Percentiles rank a stretch among this genome's conserved stretches.
These are phyloP conservation scores for Stenolophus ochropezus DNA, from an alignment of 2,888 invertebrate species.

Conservation along the genomic window DNA sequence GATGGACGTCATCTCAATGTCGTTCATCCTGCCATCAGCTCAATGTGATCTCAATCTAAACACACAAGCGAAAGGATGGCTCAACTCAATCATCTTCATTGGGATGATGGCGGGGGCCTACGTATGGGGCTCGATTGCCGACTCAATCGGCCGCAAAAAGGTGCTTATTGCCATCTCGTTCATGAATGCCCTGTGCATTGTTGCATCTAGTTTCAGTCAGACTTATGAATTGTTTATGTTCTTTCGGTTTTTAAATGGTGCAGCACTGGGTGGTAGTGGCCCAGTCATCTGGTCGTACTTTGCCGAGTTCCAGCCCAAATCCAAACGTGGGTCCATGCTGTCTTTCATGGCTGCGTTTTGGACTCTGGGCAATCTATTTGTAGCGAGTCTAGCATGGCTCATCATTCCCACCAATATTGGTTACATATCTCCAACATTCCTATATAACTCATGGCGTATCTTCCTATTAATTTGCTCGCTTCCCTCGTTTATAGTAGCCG, in stretches of 20 bases:
- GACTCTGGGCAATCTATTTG: constrained; percentile 94
- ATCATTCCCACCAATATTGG: constrained; percentile 86
- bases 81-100: constrained; percentile 79
- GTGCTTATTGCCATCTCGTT: constrained; percentile 92
- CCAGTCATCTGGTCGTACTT: constrained; percentile 97
- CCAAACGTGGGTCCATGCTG: constrained; percentile 92
- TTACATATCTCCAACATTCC: constrained; percentile 80
- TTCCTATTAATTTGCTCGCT: constrained; percentile 91
- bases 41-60: constrained; percentile 93
- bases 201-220: constrained; percentile 93
- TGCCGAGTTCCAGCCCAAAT: constrained; percentile 94
- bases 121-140: constrained; percentile 93
- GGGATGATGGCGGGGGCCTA: constrained; percentile 96
- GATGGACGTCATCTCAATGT: constrained; percentile 97
- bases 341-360: constrained; percentile 96
- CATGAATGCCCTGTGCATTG: constrained; percentile 92
- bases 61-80: constrained; percentile 89
- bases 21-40: constrained; percentile 94
- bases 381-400: constrained; percentile 88
- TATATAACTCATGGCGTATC: constrained; percentile 94
- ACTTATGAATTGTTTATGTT: constrained; percentile 91
- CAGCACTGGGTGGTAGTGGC: constrained; percentile 93
- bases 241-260: constrained; percentile 93
- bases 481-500: constrained; percentile 91
- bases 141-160: constrained; percentile 89